phyloP scores from a whole-genome alignment of 2,888 invertebrate genomes.

The Sepiola atlantica region DNA sequence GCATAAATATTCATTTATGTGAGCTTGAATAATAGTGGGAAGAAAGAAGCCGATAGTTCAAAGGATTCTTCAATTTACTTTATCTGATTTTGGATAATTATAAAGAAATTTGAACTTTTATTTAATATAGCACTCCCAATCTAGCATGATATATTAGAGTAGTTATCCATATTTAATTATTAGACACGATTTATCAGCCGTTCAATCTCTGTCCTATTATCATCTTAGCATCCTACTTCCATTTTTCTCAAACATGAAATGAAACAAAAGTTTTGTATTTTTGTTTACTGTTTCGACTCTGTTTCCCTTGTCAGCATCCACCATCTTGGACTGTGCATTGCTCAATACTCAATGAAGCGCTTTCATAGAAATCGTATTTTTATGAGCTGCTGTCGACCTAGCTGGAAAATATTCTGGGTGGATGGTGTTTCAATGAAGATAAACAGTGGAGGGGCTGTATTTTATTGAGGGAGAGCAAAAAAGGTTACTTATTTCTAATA shows the following conservation, averaged over 20 bases:
- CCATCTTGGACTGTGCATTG: slow-evolving; percentile 13
- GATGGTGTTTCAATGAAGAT: background rate
- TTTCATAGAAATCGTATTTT: background rate
- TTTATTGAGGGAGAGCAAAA: background rate
- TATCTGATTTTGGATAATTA: slow-evolving; percentile 24
- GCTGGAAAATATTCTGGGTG: background rate
- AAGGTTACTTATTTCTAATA: background rate
- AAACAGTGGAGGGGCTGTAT: background rate
- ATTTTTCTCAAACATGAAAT: background rate
- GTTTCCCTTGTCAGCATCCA: background rate
- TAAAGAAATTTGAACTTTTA: background rate
- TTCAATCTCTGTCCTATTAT: background rate
- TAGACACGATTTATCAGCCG: background rate
- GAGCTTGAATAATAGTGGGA: background rate
- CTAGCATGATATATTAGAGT: background rate
- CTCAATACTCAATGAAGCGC: background rate
- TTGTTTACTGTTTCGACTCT: slow-evolving; percentile 32
- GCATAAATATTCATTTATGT: background rate
- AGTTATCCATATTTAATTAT: background rate
- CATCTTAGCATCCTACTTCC: background rate
- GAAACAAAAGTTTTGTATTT: background rate
- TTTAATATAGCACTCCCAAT: background rate
- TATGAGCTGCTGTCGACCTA: background rate
- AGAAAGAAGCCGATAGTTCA: background rate
- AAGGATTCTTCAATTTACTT: background rate